phyloP scores from a whole-genome alignment of 2,888 invertebrate genomes.

The Erpobdella octoculata region DNA sequence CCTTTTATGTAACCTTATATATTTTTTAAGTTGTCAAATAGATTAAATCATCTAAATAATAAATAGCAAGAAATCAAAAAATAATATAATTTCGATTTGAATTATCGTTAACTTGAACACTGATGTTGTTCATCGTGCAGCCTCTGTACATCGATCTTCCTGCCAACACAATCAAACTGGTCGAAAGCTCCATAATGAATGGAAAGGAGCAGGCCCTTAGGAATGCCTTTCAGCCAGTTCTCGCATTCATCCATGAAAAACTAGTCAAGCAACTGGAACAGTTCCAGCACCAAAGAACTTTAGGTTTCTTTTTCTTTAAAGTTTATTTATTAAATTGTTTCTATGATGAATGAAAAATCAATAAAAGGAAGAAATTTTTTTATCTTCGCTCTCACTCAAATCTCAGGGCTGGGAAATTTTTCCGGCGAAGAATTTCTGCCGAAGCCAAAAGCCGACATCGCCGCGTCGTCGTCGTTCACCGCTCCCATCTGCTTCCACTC shows the following conservation, averaged over 20 bases:
- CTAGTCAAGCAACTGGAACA: conserved; percentile 12
- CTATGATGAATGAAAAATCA: neutral
- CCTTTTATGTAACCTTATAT: neutral
- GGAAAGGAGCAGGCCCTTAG: neutral
- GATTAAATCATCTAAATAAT: neutral
- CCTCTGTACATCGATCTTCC: neutral
- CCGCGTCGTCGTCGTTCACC: neutral
- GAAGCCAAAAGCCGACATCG: neutral
- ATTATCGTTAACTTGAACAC: neutral
- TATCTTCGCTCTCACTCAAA: neutral
- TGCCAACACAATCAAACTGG: neutral
- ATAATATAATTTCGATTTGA: neutral
- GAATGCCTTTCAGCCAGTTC: conserved; percentile 2
- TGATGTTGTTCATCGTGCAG: neutral
- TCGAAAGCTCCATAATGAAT: neutral
- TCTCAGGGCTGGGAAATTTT: conserved; percentile 18
- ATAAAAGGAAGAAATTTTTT: neutral
- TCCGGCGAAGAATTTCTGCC: conserved; percentile 14
- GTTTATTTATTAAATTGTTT: neutral
- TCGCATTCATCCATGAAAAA: neutral
- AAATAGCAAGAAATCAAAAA: neutral
- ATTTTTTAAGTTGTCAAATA: neutral
- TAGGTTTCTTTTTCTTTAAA: no score
- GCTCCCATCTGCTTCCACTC: neutral
- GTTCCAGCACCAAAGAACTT: conserved; percentile 4